Base-by-base conservation (phyloP, 2,888 invertebrate genomes). In the Mayetiola destructor region DNA sequence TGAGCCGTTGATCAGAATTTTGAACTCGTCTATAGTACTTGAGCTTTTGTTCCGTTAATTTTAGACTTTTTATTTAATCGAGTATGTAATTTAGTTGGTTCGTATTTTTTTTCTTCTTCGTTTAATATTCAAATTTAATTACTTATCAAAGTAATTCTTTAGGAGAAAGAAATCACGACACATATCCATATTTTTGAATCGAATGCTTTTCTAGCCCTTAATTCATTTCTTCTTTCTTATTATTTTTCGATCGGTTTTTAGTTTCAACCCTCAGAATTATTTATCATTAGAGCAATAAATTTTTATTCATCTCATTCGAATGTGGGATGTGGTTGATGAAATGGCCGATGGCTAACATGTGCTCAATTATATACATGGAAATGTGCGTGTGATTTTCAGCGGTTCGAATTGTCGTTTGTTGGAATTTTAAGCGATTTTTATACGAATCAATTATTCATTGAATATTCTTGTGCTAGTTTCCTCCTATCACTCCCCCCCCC, bases 371-470 rank as follows among this genome's bases (percentile, higher is more conserved):
- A 18, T 8, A 39, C 21, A 23, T 42, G n/a, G n/a, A n/a, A 23
- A 23, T n/a, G 42, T 42, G 42, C 23, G 36, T 48, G 23, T 42
- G 42, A 23, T 48, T 48, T 39, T 48, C 29, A 48, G 23, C 27
- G 48, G 23, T 27, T 48, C 27, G 48, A n/a, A 48, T 27, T 48
- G 48, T 16, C 27, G 23, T 10, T 21, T 48, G 27, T 27, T 48
- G 48, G 48, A 27, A 27, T 48, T 27, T 48, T 48, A 48, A 48
- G 16, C n/a, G n/a, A 20, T 48, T 48, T 48, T 27, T 48, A 48
- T 48, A 16, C 48, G 27, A 48, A 48, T 48, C 48, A 48, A 48
- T 48, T 48, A 48, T 48, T 48, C 48, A 48, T 48, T 48, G 16
- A 23, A 48, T 48, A 27, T 14, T 14, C 20, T 48, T 27, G 27